Conservation (phyloP, 2,888 invertebrate genomes). For the Azorinus chamasolen region DNA sequence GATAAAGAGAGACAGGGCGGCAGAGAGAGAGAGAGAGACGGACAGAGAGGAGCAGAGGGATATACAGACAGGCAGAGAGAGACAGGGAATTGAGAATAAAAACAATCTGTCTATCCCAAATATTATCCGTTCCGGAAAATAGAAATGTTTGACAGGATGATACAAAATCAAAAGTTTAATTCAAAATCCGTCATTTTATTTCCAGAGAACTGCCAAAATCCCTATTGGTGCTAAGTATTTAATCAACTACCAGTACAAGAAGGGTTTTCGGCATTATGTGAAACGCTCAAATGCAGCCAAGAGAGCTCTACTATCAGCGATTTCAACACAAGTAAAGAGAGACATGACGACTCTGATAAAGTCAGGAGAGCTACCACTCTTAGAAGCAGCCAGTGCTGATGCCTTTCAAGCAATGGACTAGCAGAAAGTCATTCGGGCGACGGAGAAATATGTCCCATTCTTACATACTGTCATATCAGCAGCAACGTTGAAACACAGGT, state of each 20-base stretch:
- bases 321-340: background rate
- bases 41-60: too few species aligned
- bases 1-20: too few species aligned
- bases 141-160: too few species aligned
- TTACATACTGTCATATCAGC: conserved; percentile 10
- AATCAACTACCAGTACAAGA: background rate
- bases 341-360: background rate
- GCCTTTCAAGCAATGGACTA: background rate
- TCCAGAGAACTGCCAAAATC: background rate
- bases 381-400: background rate
- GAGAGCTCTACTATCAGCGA: background rate
- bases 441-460: background rate
- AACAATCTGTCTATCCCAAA: too few species aligned
- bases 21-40: too few species aligned
- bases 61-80: too few species aligned
- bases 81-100: too few species aligned
- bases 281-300: conserved; percentile 13
- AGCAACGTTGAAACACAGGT: too few species aligned
- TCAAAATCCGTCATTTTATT: too few species aligned
- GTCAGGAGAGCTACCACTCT: background rate
- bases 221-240: background rate
- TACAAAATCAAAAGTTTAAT: too few species aligned
- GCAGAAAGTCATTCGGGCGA: background rate
- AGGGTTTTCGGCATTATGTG: conserved; percentile 3
- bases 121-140: too few species aligned